A percentile compares a stretch with the other conserved stretches of the same genome.
These are phyloP conservation scores for Polydesmus complanatus DNA, from an alignment of 2,888 invertebrate species.

Conservation along the genomic window DNA sequence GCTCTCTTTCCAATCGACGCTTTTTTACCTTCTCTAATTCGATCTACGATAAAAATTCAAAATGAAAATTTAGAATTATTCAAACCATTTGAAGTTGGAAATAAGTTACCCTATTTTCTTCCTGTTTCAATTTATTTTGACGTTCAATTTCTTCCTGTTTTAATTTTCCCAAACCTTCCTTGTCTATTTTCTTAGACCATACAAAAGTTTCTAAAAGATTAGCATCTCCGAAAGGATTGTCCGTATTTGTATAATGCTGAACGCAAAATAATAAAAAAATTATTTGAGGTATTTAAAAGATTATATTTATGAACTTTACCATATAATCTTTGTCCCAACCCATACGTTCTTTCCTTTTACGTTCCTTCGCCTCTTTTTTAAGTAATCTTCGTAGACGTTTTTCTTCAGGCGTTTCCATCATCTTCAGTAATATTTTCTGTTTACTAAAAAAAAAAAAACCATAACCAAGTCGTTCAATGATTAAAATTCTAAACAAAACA, in stretches of 20 bases:
- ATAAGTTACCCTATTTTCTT: slow-evolving; percentile 55
- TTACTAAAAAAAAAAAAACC: slow-evolving; percentile 9
- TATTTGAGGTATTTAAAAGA: background rate
- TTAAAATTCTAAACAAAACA: background rate
- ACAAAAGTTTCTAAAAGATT: slow-evolving; percentile 88
- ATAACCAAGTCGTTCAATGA: background rate
- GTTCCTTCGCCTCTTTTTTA: slow-evolving; percentile 85
- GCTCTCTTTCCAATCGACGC: slow-evolving; percentile 71
- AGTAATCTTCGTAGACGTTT: slow-evolving; percentile 66
- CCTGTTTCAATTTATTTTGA: slow-evolving; percentile 68
- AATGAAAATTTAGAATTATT: background rate
- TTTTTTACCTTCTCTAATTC: slow-evolving; percentile 93
- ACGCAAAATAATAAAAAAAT: background rate
- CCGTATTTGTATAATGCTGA: slow-evolving; percentile 84
- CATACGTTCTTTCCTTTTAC: slow-evolving; percentile 71
- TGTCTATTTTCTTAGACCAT: slow-evolving; percentile 90
- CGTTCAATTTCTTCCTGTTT: slow-evolving; percentile 66
- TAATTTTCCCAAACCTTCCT: slow-evolving; percentile 71
- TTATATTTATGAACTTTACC: slow-evolving; percentile 22
- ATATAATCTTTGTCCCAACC: slow-evolving; percentile 96
- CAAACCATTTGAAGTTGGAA: background rate
- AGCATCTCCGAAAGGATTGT: slow-evolving; percentile 97
- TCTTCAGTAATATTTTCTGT: slow-evolving; percentile 46
- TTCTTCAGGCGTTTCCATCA: slow-evolving; percentile 88
- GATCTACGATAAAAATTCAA: slow-evolving; percentile 29